These are phyloP conservation scores for Dryocosmus kuriphilus DNA, from an alignment of 2,888 invertebrate species.

Conservation along the genomic window DNA sequence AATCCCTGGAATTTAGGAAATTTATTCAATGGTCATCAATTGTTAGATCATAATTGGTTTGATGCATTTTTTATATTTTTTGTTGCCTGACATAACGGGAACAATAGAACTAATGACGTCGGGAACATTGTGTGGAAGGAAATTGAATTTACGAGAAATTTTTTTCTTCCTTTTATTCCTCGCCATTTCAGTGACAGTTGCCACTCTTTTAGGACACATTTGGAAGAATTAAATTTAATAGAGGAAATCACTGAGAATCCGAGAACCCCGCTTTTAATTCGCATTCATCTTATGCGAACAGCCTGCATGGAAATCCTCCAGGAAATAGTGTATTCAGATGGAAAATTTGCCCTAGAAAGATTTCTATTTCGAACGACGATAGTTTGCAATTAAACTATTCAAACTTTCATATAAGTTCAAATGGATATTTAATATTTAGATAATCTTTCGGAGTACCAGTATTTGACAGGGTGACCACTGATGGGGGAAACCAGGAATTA, in stretches of 20 bases:
- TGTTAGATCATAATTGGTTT: neutral
- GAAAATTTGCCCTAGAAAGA: neutral
- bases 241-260: neutral
- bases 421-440: neutral
- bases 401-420: neutral
- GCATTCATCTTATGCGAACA: neutral
- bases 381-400: neutral
- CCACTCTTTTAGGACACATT: constrained; percentile 12
- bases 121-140: constrained; percentile 1
- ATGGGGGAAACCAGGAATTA: no score
- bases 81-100: neutral
- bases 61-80: neutral
- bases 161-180: constrained; percentile 8
- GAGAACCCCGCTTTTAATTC: neutral
- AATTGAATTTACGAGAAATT: constrained; percentile 26
- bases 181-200: neutral
- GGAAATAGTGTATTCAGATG: neutral
- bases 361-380: neutral
- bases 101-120: constrained; percentile 25
- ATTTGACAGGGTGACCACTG: no score
- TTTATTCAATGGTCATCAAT: neutral
- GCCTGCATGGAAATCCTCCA: neutral
- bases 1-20: neutral
- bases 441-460: no score
- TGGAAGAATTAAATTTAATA: neutral